A percentile compares a stretch with the other conserved stretches of the same genome.
Conservation (phyloP, 2,113 vertebrate species). For the Sterna hirundo region DNA sequence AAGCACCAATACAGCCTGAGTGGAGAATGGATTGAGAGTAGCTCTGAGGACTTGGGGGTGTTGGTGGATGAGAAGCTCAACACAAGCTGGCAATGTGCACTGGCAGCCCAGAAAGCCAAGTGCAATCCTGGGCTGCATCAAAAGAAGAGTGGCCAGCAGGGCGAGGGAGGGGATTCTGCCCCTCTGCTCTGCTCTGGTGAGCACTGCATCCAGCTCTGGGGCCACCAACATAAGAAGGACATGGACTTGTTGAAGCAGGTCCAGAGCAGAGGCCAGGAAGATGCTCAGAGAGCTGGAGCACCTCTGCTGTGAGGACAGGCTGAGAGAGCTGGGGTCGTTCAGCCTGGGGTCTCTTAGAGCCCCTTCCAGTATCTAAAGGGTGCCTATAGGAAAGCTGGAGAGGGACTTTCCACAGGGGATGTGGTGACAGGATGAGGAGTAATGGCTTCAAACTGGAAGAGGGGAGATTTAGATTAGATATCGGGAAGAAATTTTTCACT, state of each 20-base stretch:
- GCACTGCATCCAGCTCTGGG: not conserved
- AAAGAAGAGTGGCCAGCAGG: not conserved
- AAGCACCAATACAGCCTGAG: not conserved
- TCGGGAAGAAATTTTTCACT: not conserved
- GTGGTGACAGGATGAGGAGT: not conserved
- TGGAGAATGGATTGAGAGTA: not conserved
- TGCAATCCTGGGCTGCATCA: not conserved
- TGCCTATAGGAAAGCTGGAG: not conserved
- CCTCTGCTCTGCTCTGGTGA: not conserved
- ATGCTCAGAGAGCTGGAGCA: not conserved
- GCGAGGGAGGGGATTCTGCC: not conserved
- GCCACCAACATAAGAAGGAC: not conserved
- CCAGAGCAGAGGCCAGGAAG: not conserved
- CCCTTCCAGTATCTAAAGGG: not conserved
- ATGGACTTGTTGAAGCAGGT: not conserved
- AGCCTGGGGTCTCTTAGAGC: not conserved
- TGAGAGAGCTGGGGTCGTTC: not conserved
- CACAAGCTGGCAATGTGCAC: not conserved
- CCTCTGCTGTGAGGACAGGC: not conserved
- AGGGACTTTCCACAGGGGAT: not conserved
- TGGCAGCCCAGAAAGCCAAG: not conserved
- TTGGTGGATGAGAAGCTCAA: not conserved
- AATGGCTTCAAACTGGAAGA: not conserved
- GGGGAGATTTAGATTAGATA: not conserved
- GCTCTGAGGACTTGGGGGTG: not conserved